Evolutionary conservation across 2,888 invertebrate genomes (phyloP), one percentile per base, ranked within the genome.

Genomic region (Homarus gammarus): DNA sequence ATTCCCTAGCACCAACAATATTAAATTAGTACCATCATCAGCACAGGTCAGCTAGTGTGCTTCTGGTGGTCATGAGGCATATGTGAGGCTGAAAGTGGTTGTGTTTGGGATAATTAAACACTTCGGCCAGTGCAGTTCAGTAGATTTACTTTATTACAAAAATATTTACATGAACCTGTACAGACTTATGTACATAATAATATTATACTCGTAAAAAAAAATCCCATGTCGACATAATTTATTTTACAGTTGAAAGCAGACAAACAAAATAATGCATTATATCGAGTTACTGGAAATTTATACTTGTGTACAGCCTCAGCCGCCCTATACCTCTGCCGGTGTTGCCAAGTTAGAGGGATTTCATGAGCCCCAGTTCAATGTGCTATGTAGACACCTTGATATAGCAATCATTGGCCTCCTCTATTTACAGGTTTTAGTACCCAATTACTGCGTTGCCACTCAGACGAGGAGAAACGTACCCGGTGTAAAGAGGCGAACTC

Each of bases 161-260:
- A 64, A 64, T 64, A 64, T 64, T 64, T 64, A 64, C 64, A 64
- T 64, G 27, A 27, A 64, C 27, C 64, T 64, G 64, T 64, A 64
- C 64, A 64, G 22, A 56, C 0, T 64, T 64, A 64, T 64, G n/a
- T 64, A 64, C 64, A 64, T 64, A 2, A 64, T 64, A 27, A 44
- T 64, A 27, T 27, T 56, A 56, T 22, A 18, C 22, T n/a, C 44
- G 22, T 64, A 56, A 10, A 64, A 8, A 56, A 64, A 64, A 27
- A 27, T 22, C 22, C 64, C 22, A 22, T 56, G 56, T 56, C 22
- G 18, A 22, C 27, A 1, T 27, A 64, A 27, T 64, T 3, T 64
- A 27, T 27, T n/a, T 27, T 27, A 64, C n/a, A 64, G 5, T 27
- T 64, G 64, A 64, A 27, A 22, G 56, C 22, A 56, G 56, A 18